These are phyloP conservation scores for Zhengitettix transpicula DNA, from an alignment of 2,888 invertebrate genomes.

Conservation along the genomic window DNA sequence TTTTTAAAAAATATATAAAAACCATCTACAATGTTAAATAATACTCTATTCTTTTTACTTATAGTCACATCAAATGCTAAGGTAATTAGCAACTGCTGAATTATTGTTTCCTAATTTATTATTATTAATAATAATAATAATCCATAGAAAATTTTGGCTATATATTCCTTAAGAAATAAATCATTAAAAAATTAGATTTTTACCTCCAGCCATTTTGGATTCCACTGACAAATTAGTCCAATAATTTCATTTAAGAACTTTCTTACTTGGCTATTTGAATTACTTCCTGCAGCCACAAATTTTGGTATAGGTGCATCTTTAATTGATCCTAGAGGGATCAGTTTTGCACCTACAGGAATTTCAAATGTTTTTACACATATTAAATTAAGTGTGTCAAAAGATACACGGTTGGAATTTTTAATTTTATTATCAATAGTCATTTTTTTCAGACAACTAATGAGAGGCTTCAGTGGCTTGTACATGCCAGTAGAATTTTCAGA, in stretches of 20 bases:
- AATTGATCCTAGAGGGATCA: conserved; percentile 4
- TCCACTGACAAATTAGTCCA: conserved; percentile 42
- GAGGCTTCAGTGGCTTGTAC: too few relatives aligned
- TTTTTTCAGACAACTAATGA: too few relatives aligned
- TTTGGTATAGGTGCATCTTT: conserved; percentile 20
- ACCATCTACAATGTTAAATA: too few relatives aligned
- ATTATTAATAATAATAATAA: too few relatives aligned
- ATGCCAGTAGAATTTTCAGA: too few relatives aligned
- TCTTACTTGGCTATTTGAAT: background rate
- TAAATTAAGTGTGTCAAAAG: background rate
- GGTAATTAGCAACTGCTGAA: too few relatives aligned
- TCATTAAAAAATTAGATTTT: background rate
- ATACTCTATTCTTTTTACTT: too few relatives aligned
- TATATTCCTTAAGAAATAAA: background rate
- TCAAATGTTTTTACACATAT: background rate
- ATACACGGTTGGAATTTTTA: background rate
- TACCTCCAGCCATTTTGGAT: conserved; percentile 43
- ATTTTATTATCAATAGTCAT: background rate
- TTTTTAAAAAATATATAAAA: too few relatives aligned
- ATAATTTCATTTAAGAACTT: conserved; percentile 29
- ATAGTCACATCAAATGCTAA: too few relatives aligned
- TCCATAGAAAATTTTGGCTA: too few relatives aligned
- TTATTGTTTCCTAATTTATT: too few relatives aligned
- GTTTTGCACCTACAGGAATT: background rate
- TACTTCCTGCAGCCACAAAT: background rate